phyloP scores from a whole-genome alignment of 30 jellyfish, hydroid and myxozoan genomes.

The Sanderia malayensis region DNA sequence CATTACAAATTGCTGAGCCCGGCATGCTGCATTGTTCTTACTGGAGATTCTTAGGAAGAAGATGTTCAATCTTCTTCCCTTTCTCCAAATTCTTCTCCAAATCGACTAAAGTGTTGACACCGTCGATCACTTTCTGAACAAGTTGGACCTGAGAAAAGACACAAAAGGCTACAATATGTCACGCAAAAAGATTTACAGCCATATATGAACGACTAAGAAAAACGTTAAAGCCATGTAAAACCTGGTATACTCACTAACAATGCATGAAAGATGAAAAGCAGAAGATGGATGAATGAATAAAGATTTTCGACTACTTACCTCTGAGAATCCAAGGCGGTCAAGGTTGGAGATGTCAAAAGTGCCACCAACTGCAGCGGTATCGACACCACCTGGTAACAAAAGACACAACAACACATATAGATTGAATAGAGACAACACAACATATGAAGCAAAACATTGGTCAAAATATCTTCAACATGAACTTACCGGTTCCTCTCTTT shows the following conservation, averaged over 20 bases:
- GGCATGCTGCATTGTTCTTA: neutral
- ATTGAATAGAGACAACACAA: neutral
- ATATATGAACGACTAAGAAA: neutral
- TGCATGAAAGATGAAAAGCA: neutral
- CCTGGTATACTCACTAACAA: neutral
- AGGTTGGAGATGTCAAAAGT: conserved; percentile 58
- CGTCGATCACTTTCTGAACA: conserved; percentile 56
- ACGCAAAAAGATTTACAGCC: neutral
- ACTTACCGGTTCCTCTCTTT: conserved; percentile 43
- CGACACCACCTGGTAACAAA: conserved; percentile 42
- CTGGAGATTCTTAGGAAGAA: conserved; percentile 26
- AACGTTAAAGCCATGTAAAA: neutral
- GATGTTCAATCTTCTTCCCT: conserved; percentile 38
- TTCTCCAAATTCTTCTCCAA: conserved; percentile 44
- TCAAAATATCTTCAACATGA: neutral
- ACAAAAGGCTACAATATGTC: neutral
- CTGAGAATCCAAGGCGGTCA: conserved; percentile 20
- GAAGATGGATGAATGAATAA: neutral
- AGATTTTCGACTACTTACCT: conserved; percentile 2
- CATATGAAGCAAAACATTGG: neutral
- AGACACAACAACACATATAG: neutral
- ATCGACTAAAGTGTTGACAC: conserved; percentile 33
- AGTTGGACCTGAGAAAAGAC: conserved; percentile 28
- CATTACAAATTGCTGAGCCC: neutral
- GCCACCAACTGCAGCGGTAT: conserved; percentile 52